Evolutionary conservation across 2,888 invertebrate species (phyloP).

Genomic region (Rutpela maculata): DNA sequence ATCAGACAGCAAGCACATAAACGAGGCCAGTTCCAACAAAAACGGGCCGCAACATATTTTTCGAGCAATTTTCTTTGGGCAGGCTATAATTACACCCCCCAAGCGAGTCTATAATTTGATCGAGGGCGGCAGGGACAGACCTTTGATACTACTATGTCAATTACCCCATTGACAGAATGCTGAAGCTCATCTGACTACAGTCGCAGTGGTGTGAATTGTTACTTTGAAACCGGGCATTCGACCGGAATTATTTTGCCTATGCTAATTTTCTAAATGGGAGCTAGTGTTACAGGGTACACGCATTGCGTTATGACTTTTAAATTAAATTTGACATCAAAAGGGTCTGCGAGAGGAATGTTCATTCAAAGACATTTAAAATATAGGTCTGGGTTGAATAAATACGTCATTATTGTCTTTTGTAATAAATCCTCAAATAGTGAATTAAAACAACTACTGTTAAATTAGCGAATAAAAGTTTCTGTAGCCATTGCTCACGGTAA

Average conservation of each 20-base stretch:
- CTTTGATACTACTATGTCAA: slow-evolving; percentile 73
- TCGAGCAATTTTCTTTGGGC: slow-evolving; percentile 72
- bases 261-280: slow-evolving; percentile 57
- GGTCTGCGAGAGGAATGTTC: neutral
- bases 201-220: slow-evolving; percentile 43
- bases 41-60: slow-evolving; percentile 67
- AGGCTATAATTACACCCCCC: slow-evolving; percentile 73
- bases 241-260: slow-evolving; percentile 55
- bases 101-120: slow-evolving; percentile 71
- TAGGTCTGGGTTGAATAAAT: too few relatives aligned
- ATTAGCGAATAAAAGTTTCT: too few relatives aligned
- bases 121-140: slow-evolving; percentile 71
- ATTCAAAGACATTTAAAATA: neutral
- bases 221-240: slow-evolving; percentile 60
- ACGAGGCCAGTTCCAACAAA: slow-evolving; percentile 49
- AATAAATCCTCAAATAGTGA: too few relatives aligned
- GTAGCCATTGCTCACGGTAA: too few relatives aligned
- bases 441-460: too few relatives aligned
- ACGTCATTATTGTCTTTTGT: too few relatives aligned
- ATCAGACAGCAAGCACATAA: slow-evolving; percentile 41
- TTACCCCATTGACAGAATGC: slow-evolving; percentile 64
- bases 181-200: slow-evolving; percentile 29
- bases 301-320: slow-evolving; percentile 6
- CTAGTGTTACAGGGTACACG: slow-evolving; percentile 40
- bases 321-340: slow-evolving; percentile 14